Conservation (phyloP, 2,888 invertebrate genomes). For the Acronicta alni region DNA sequence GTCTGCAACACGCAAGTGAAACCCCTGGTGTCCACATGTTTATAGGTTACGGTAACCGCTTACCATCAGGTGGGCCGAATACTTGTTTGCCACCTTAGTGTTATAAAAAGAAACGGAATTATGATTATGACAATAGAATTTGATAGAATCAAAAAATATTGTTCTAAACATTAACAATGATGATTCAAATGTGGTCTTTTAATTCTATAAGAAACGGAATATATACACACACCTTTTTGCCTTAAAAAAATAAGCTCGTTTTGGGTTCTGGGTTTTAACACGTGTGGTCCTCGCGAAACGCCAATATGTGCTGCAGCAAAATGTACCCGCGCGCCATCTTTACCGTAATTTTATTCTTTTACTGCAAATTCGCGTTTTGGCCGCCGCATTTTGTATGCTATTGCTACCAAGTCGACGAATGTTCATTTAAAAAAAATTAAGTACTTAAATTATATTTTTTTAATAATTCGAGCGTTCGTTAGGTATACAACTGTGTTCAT, state of each 20-base stretch:
- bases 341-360: conserved; percentile 41
- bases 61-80: too few species aligned
- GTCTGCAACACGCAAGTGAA: too few species aligned
- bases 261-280: conserved; percentile 42
- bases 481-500: too few species aligned
- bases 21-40: too few species aligned
- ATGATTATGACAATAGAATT: too few species aligned
- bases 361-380: conserved; percentile 42
- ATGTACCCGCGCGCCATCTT: conserved; percentile 35
- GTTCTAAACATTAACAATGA: too few species aligned
- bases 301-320: conserved; percentile 39
- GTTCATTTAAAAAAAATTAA: conserved; percentile 17
- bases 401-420: conserved; percentile 1
- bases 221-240: conserved; percentile 7
- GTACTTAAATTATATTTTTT: neutral
- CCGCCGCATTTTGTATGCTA: conserved; percentile 32
- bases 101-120: too few species aligned
- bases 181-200: too few species aligned
- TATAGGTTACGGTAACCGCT: too few species aligned
- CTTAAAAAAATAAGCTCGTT: conserved; percentile 27
- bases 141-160: too few species aligned
- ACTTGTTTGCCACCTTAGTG: too few species aligned
- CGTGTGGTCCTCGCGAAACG: conserved; percentile 40
- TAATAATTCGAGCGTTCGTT: neutral
- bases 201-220: too few species aligned